Conservation (phyloP, 2,888 invertebrate genomes). For the Thymelicus sylvestris region DNA sequence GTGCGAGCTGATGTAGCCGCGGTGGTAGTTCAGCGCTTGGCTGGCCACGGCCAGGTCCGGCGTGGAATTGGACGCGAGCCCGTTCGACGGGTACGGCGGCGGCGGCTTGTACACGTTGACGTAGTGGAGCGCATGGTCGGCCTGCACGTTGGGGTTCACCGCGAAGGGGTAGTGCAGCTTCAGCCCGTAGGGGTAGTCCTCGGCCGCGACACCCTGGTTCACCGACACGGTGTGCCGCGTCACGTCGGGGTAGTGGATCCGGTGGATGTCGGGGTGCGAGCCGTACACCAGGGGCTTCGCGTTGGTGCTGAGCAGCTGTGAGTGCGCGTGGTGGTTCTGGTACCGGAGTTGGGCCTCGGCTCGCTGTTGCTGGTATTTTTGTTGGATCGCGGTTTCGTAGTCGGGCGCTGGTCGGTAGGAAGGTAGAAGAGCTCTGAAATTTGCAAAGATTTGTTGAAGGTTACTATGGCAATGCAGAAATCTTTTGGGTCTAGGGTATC, state of each 20-base stretch:
- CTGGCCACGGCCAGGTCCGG: constrained; percentile 92
- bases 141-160: constrained; percentile 69
- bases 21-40: constrained; percentile 81
- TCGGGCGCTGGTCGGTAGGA: constrained; percentile 96
- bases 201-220: constrained; percentile 57
- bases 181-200: constrained; percentile 69
- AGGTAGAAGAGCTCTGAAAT: constrained; percentile 90
- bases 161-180: constrained; percentile 73
- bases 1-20: constrained; percentile 80
- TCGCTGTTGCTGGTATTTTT: constrained; percentile 88
- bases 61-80: constrained; percentile 92
- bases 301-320: constrained; percentile 52
- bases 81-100: constrained; percentile 92
- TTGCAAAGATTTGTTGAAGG: background rate
- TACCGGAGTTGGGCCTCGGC: constrained; percentile 71
- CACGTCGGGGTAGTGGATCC: constrained; percentile 88
- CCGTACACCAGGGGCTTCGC: constrained; percentile 83
- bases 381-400: constrained; percentile 96
- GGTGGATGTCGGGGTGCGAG: constrained; percentile 91
- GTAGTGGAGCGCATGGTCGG: constrained; percentile 81
- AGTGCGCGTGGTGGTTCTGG: constrained; percentile 66
- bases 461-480: too few species aligned
- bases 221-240: constrained; percentile 78
- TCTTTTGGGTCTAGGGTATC: background rate
- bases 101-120: constrained; percentile 92